Conservation (phyloP, 53 echinoderm and acorn worm species). For the Paracentrotus lividus region DNA sequence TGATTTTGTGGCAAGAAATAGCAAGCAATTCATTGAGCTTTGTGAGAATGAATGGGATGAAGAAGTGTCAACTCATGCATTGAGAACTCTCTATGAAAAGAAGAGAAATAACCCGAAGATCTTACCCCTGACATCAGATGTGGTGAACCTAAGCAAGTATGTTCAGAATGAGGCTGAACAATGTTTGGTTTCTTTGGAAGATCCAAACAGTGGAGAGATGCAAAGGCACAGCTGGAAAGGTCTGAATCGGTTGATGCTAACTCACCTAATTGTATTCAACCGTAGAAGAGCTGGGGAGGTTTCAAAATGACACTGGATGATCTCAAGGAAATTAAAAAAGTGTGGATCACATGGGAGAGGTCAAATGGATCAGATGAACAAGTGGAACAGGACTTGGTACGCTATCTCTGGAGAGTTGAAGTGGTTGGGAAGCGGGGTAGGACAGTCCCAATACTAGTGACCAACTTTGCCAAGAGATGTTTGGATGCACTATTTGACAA, state of each 20-base stretch:
- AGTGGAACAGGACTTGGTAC: conserved; percentile 65
- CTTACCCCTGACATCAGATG: conserved; percentile 78
- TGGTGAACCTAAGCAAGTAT: conserved; percentile 73
- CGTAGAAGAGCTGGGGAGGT: conserved; percentile 67
- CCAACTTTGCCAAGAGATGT: neutral
- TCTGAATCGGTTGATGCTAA: conserved; percentile 49
- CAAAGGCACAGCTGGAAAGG: conserved; percentile 22
- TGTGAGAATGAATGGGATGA: conserved; percentile 74
- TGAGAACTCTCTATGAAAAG: conserved; percentile 68
- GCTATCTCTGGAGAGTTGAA: conserved; percentile 62
- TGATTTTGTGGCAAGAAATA: conserved; percentile 48
- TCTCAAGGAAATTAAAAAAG: conserved; percentile 41
- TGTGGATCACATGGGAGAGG: conserved; percentile 3
- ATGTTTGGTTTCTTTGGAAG: neutral
- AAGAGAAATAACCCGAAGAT: conserved; percentile 77
- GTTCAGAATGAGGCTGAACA: conserved; percentile 47
- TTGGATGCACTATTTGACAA: neutral
- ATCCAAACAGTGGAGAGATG: neutral
- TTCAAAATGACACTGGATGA: conserved; percentile 51
- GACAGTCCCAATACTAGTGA: conserved; percentile 83
- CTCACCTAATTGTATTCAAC: conserved; percentile 74
- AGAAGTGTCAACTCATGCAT: conserved; percentile 79
- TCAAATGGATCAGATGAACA: conserved; percentile 48
- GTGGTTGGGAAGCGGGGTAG: conserved; percentile 69
- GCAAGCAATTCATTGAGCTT: conserved; percentile 5